phyloP scores from a whole-genome alignment of 2,888 invertebrate genomes.

The Rutpela maculata region DNA sequence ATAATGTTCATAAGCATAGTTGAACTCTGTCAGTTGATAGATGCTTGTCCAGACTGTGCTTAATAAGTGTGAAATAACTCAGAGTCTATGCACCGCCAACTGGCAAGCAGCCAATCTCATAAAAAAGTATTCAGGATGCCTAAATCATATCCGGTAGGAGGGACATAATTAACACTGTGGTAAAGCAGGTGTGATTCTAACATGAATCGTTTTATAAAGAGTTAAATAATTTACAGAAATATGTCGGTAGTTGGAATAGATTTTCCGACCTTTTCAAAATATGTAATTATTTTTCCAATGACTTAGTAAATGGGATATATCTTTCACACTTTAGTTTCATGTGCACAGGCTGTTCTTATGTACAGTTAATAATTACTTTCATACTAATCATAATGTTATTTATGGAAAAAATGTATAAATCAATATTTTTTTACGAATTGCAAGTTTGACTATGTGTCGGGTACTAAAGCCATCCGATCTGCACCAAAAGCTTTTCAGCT shows the following conservation, averaged over 20 bases:
- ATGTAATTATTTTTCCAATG: neutral
- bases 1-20: conserved; percentile 25
- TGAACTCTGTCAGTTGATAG: conserved; percentile 32
- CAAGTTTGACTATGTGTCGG: no score
- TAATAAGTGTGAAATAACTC: conserved; percentile 39
- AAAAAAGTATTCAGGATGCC: conserved; percentile 36
- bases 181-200: conserved; percentile 36
- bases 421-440: no score
- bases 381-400: no score
- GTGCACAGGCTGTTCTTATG: no score
- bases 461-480: no score
- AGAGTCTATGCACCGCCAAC: conserved; percentile 44
- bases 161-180: conserved; percentile 25
- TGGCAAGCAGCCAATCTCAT: conserved; percentile 45
- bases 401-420: no score
- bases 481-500: no score
- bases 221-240: conserved; percentile 17
- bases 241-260: neutral
- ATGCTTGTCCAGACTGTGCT: conserved; percentile 31
- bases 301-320: no score
- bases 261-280: neutral
- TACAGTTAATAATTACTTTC: no score
- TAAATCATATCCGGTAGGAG: conserved; percentile 38
- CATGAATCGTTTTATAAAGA: conserved; percentile 4
- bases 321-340: no score